A percentile compares a stretch with the other conserved stretches of the same genome.
Evolutionary conservation across 2,797 vertebrate species (phyloP).

Genomic region (Micropoecilia bifurca): DNA sequence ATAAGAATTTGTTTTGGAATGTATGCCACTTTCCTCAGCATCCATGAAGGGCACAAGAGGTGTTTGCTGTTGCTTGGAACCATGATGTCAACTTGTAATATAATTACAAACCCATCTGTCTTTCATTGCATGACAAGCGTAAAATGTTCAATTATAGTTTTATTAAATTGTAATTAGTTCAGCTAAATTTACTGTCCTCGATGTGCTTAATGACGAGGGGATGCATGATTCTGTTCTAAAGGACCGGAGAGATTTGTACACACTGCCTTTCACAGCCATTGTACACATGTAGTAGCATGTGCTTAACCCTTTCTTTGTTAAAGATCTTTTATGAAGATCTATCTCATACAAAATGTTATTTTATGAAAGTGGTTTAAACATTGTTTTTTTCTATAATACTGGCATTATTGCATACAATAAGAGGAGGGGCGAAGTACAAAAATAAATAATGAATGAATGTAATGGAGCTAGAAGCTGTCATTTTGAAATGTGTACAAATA

Average conservation of each 20-base stretch:
- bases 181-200: slow-evolving; percentile 93
- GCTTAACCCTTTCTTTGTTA: not conserved
- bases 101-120: slow-evolving; percentile 99
- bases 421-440: not conserved
- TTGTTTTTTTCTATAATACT: not conserved
- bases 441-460: not conserved
- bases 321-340: not conserved
- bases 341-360: not conserved
- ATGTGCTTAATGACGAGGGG: slow-evolving; percentile 84
- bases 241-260: slow-evolving; percentile 45
- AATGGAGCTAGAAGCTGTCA: not conserved
- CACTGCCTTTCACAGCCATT: not conserved
- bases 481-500: not conserved
- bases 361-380: not conserved
- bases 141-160: slow-evolving; percentile 99
- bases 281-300: slow-evolving; percentile 72
- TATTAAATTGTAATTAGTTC: slow-evolving; percentile 99
- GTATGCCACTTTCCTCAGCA: slow-evolving; percentile 68
- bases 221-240: slow-evolving; percentile 66
- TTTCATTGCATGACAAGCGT: slow-evolving; percentile 97
- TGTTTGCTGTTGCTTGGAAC: slow-evolving; percentile 67
- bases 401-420: not conserved
- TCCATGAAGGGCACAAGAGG: slow-evolving; percentile 91
- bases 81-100: slow-evolving; percentile 97
- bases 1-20: slow-evolving; percentile 78